Evolutionary conservation across 2,888 invertebrate species (phyloP), one percentile per base, ranked within the genome.

Genomic region (Ametastegia equiseti): DNA sequence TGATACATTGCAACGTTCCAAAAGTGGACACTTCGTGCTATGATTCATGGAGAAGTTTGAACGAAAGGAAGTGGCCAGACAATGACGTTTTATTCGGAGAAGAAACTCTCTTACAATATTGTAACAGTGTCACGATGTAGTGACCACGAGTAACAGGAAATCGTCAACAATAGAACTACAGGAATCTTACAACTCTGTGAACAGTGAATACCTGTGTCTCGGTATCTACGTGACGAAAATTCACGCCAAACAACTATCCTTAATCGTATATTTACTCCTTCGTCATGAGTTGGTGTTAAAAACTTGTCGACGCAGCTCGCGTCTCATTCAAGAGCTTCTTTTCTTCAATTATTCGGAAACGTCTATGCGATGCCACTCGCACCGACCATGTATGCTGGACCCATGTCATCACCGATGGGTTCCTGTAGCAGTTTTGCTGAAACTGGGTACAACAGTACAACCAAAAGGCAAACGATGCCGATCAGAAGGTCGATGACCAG

Each of bases 281-380:
- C 42, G 42, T 63, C 60, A 60, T 63, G 63, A 42, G 11, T 39
- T 19, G 13, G 36, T 33, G 19, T 42, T 54, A 54, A 36, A 27
- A 71, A 71, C 23, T 36, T n/a, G n/a, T n/a, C 39, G 13, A 71
- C 23, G 73, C 19, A 5, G n/a, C n/a, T 45, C 30, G 33, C 23
- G 2, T 54, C 9, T 30, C n/a, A n/a, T n/a, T n/a, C 47, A 30
- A n/a, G 33, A n/a, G 67, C n/a, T n/a, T n/a, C n/a, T 80, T 39
- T 67, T 5, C 9, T 5, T 0, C 5, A 15, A 23, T n/a, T 33
- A 42, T 11, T 47, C 19, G 42, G 33, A 65, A 63, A n/a, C n/a
- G 30, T 42, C 7, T 23, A 79, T 36, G 80, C 65, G 73, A 89
- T 89, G 89, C 89, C 89, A 33, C 85, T 89, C 36, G 84, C 87